phyloP scores from a whole-genome alignment of 2,797 vertebrate species.

The Anguilla anguilla region DNA sequence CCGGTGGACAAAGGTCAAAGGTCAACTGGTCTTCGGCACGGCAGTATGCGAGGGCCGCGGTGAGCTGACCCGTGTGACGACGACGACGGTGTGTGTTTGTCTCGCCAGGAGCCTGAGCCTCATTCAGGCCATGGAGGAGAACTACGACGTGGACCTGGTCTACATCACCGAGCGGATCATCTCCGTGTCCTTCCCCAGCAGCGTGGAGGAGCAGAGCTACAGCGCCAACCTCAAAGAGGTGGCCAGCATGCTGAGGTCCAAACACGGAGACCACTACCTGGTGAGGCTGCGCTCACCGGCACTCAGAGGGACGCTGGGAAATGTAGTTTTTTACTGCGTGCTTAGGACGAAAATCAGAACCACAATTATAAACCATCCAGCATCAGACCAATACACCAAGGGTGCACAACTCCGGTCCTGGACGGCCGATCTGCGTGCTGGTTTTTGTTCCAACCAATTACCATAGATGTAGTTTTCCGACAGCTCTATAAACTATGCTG shows the following conservation, averaged over 20 bases:
- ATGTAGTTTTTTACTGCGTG: background rate
- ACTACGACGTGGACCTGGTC: slow-evolving; percentile 92
- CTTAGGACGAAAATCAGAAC: background rate
- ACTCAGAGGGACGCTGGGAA: background rate
- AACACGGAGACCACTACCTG: slow-evolving; percentile 93
- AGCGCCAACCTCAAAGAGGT: slow-evolving; percentile 90
- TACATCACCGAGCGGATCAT: slow-evolving; percentile 98
- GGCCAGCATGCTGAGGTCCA: slow-evolving; percentile 95
- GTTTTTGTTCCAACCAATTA: too few species aligned
- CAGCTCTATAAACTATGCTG: too few species aligned
- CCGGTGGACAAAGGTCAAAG: background rate
- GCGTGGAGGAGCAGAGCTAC: slow-evolving; percentile 86
- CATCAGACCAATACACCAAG: too few species aligned
- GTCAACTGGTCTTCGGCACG: background rate
- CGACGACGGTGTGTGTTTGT: slow-evolving; percentile 2
- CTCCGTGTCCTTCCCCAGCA: slow-evolving; percentile 87
- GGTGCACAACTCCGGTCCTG: too few species aligned
- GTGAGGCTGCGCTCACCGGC: slow-evolving; percentile 62
- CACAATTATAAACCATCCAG: background rate
- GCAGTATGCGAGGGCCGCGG: background rate
- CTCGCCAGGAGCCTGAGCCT: slow-evolving; percentile 80
- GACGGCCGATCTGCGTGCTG: too few species aligned
- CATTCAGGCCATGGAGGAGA: slow-evolving; percentile 85
- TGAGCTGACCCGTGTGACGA: background rate
- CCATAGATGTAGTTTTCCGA: too few species aligned